Evolutionary conservation across 2,888 invertebrate species (phyloP).

Genomic region (Boloria selene): DNA sequence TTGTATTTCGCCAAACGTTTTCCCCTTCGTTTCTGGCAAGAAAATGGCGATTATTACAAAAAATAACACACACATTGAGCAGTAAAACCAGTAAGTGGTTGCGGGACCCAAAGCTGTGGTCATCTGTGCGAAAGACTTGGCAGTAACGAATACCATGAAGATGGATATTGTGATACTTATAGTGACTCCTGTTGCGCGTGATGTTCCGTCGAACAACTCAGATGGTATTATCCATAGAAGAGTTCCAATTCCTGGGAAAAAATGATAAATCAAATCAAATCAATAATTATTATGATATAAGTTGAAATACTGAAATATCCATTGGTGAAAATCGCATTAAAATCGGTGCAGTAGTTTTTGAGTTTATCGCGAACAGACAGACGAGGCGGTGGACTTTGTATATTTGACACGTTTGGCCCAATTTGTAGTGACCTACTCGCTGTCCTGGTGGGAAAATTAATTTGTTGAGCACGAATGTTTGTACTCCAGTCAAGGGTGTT

Average conservation of each 20-base stretch:
- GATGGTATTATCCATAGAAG: conserved; percentile 56
- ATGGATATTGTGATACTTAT: conserved; percentile 39
- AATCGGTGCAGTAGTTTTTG: no score
- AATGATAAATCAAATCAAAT: no score
- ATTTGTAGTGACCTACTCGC: no score
- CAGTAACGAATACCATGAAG: conserved; percentile 48
- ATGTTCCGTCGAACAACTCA: conserved; percentile 59
- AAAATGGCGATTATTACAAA: conserved; percentile 49
- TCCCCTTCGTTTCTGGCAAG: conserved; percentile 67
- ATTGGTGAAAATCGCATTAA: no score
- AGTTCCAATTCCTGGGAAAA: conserved; percentile 59
- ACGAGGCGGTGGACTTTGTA: no score
- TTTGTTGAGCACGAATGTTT: no score
- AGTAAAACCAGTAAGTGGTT: conserved; percentile 53
- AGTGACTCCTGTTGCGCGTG: conserved; percentile 54
- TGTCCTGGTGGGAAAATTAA: no score
- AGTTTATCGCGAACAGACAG: no score
- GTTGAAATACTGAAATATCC: no score
- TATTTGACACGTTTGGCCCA: no score
- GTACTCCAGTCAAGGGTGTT: no score
- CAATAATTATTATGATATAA: no score
- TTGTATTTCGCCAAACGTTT: conserved; percentile 61
- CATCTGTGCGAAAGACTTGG: conserved; percentile 53
- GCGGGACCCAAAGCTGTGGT: conserved; percentile 51
- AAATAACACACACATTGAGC: conserved; percentile 45